Conservation (phyloP, 2,888 invertebrate genomes). For the Patella depressa region DNA sequence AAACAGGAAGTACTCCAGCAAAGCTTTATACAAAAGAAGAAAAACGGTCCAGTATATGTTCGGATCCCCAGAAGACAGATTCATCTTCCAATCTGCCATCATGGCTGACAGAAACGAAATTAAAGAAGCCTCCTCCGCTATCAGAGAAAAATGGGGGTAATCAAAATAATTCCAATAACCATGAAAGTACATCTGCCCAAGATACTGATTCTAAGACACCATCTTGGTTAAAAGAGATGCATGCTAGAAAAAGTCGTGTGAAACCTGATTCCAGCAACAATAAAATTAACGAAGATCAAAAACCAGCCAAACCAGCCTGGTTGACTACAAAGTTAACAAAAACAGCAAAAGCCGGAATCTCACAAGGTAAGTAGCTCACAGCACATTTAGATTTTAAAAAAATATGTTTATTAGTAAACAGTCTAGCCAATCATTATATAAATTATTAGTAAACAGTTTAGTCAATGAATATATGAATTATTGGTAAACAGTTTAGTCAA, state of each 20-base stretch:
- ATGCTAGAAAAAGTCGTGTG: not conserved
- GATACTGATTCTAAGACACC: not conserved
- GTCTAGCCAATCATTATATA: no score
- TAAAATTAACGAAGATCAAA: conserved; percentile 3
- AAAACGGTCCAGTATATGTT: not conserved
- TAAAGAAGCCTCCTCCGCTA: not conserved
- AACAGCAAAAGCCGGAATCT: not conserved
- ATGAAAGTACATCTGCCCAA: no score
- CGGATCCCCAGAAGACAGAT: not conserved
- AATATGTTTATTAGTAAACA: no score
- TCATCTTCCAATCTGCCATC: not conserved
- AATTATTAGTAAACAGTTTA: no score
- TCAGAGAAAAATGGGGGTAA: not conserved
- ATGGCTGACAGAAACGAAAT: not conserved
- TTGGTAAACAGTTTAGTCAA: no score
- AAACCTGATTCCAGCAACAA: not conserved
- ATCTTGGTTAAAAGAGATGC: not conserved
- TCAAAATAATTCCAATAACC: not conserved
- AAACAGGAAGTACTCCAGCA: not conserved
- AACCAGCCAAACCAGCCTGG: not conserved
- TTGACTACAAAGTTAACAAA: not conserved
- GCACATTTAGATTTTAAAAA: no score
- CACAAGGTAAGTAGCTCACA: no score
- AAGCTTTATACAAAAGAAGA: not conserved
- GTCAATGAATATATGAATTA: no score